Evolutionary conservation across 2,113 vertebrate genomes (phyloP).

Genomic region (Procavia capensis): DNA sequence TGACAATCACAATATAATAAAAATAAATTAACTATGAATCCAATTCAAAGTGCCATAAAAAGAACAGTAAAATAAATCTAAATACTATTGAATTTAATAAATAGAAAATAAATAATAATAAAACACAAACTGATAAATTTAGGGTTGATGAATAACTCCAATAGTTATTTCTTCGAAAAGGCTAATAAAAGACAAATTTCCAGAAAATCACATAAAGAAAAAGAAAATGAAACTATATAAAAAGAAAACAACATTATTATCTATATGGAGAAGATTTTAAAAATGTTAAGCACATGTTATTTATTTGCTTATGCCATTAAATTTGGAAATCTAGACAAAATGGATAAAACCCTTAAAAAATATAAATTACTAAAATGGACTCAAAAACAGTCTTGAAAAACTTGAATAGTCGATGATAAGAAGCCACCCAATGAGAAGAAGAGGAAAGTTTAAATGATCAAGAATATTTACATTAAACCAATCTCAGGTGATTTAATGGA

Average conservation of each 20-base stretch:
- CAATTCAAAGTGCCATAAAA: background rate
- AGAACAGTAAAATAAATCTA: background rate
- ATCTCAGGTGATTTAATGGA: background rate
- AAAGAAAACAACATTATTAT: background rate
- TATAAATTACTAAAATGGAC: background rate
- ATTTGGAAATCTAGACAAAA: background rate
- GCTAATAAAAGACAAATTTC: background rate
- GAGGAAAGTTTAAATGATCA: background rate
- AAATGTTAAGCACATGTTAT: background rate
- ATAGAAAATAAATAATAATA: background rate
- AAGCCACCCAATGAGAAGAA: background rate
- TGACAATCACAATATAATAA: background rate
- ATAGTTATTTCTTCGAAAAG: background rate
- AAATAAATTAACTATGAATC: background rate
- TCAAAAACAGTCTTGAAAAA: background rate
- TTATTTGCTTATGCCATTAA: background rate
- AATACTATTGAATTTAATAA: background rate
- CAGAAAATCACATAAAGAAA: background rate
- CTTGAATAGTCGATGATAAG: background rate
- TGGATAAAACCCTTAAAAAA: background rate
- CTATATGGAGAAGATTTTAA: background rate
- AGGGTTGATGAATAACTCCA: background rate
- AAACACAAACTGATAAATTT: conserved; percentile 8
- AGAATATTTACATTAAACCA: background rate
- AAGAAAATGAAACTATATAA: background rate